Evolutionary conservation across 2,797 vertebrate species (phyloP), one percentile per base, ranked within the genome.

Genomic region (Phoebastria nigripes): DNA sequence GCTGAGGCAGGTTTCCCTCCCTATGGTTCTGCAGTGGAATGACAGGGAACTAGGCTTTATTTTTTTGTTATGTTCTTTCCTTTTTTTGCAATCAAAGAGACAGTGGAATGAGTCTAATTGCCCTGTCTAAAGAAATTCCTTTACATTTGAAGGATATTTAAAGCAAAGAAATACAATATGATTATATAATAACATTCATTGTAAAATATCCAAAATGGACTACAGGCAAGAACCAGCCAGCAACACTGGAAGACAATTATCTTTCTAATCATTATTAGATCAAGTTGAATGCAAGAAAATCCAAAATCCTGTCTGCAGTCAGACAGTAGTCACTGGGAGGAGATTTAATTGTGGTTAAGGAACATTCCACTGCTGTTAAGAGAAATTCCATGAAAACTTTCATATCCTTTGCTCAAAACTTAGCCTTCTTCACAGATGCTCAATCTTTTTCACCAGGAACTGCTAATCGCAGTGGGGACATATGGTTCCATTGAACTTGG

Each of bases 401-500:
- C 33, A 78, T 87, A 81, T 65, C 49, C 35, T 71, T 69, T 74
- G 39, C 83, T 91, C 54, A 41, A 71, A 82, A 87, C 58, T 22
- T 62, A 92, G 31, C 54, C 61, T 59, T 73, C 82, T 90, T 85
- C 78, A 65, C 93, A 91, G 84, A 78, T 95, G 92, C 93, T 96
- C 79, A 62, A 0, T 86, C 89, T 92, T 78, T 92, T 91, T 95
- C 89, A 55, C 54, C 63, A 82, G 78, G 65, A 91, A 59, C 69
- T 80, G 88, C 74, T 95, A 41, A 78, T 82, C 58, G 0, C 78
- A 65, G 72, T 46, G 54, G 76, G 89, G 82, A 94, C 95, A 93
- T 96, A 89, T 83, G 89, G 92, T 80, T 86, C 49, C 82, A 18
- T 5, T 94, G 95, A 95, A 92, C 94, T 69, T 78, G 82, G 95